Evolutionary conservation across 2,797 vertebrate species (phyloP).

Genomic region (Clarias platycephalus): DNA sequence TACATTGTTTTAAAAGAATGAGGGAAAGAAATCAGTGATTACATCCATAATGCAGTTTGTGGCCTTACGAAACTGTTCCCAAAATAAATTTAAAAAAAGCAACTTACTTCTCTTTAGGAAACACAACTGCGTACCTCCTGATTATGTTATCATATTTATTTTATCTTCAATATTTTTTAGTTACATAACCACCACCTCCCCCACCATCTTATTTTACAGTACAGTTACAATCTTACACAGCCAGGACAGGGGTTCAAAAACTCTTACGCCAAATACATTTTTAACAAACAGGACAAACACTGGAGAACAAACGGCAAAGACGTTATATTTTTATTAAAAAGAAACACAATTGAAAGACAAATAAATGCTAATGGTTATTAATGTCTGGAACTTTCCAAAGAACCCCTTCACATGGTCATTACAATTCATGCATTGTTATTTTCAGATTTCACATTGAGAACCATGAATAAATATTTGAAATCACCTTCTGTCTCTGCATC

Average conservation of each 20-base stretch:
- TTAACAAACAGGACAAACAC: neutral
- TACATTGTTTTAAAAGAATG: too few species aligned
- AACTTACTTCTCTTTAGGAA: neutral
- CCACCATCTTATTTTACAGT: too few species aligned
- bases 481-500: constrained; percentile 98
- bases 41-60: neutral
- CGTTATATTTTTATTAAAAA: neutral
- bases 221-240: neutral
- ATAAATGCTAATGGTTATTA: neutral
- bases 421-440: neutral
- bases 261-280: neutral
- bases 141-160: neutral
- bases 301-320: neutral
- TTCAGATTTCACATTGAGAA: neutral
- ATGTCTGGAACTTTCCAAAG: neutral
- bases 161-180: neutral
- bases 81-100: neutral
- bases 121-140: neutral
- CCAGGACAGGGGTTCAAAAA: neutral
- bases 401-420: neutral
- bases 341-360: neutral
- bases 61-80: neutral
- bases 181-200: neutral
- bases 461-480: neutral
- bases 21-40: neutral